Conservation (phyloP, 2,113 vertebrate species). For the Aythya baeri region DNA sequence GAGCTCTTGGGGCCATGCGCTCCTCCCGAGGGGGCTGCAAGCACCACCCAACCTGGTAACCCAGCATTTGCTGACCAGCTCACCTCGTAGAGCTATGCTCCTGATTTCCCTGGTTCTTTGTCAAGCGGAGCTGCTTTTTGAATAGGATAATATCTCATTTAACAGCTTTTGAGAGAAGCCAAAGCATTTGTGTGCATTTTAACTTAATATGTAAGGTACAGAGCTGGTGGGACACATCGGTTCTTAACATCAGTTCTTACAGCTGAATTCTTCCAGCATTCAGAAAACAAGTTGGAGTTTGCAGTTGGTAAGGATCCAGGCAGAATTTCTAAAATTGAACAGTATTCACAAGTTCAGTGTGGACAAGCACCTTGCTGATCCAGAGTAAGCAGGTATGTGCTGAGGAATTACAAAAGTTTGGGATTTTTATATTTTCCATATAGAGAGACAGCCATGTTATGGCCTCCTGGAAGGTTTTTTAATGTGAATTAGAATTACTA, state of each 20-base stretch:
- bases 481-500: neutral
- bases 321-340: conserved; percentile 28
- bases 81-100: neutral
- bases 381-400: neutral
- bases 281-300: conserved; percentile 52
- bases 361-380: neutral
- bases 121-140: neutral
- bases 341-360: neutral
- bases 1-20: neutral
- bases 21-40: neutral
- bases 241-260: conserved; percentile 22
- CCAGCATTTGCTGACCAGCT: neutral
- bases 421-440: neutral
- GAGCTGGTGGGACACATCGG: conserved; percentile 17
- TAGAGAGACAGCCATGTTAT: neutral
- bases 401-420: neutral
- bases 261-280: conserved; percentile 37
- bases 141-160: neutral
- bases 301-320: neutral
- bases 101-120: neutral
- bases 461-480: neutral
- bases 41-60: neutral
- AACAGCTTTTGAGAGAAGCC: conserved; percentile 24
- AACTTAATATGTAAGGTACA: neutral
- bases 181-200: conserved; percentile 11